Conservation (phyloP, 2,113 vertebrate genomes). For the Sapayoa aenigma region DNA sequence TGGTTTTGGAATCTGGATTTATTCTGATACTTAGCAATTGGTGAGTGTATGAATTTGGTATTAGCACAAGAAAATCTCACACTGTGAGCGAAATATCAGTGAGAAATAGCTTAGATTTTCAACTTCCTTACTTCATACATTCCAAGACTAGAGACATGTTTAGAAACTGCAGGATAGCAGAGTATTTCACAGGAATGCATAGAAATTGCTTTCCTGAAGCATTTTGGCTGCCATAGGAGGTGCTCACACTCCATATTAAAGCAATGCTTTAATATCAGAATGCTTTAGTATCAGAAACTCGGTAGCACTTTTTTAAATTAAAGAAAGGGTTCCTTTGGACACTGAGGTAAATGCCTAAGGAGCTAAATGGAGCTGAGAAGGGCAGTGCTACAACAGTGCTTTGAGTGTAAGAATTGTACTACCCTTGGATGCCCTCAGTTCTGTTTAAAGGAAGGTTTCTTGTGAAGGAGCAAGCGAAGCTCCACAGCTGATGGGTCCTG, state of each 20-base stretch:
- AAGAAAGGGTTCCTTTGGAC: neutral
- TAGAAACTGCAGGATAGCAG: neutral
- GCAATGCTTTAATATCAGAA: fast-evolving
- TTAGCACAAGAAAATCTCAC: neutral
- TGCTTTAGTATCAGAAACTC: neutral
- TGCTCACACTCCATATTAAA: neutral
- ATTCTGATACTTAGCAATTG: neutral
- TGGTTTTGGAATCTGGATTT: neutral
- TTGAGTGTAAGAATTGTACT: neutral
- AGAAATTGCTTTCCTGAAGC: neutral
- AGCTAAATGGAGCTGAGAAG: neutral
- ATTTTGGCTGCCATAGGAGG: neutral
- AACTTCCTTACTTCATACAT: neutral
- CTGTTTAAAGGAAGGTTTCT: neutral
- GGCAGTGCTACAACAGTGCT: neutral
- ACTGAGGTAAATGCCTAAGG: neutral
- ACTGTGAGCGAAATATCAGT: neutral
- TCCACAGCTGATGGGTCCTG: neutral
- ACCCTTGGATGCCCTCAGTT: fast-evolving
- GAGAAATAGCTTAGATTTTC: neutral
- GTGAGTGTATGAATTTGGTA: fast-evolving
- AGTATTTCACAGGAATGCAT: neutral
- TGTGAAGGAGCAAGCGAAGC: neutral
- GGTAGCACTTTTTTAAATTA: neutral
- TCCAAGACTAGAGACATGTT: neutral